phyloP scores from a whole-genome alignment of 1,140 invertebrate genomes.

The Aphaenogaster rudis region DNA sequence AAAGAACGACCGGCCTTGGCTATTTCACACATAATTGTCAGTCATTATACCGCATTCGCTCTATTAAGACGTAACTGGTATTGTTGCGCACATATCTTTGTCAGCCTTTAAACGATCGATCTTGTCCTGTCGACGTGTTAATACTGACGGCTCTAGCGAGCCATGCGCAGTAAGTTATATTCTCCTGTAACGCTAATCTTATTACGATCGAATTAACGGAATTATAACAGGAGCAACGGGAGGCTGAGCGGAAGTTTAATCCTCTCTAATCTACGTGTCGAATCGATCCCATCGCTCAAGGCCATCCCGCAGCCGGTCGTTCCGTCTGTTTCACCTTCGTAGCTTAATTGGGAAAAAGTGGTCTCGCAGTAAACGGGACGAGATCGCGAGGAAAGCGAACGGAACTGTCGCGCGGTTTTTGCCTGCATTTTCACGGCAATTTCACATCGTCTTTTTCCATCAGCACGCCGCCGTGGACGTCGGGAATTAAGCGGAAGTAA shows the following conservation, averaged over 20 bases:
- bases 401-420: constrained; percentile 50
- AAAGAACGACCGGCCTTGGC: constrained; percentile 53
- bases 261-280: background rate
- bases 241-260: constrained; percentile 16
- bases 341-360: constrained; percentile 66
- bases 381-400: constrained; percentile 37
- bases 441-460: constrained; percentile 36
- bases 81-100: constrained; percentile 14
- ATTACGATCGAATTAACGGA: background rate
- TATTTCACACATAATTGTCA: constrained; percentile 52
- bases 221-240: background rate
- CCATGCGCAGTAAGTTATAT: background rate
- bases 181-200: background rate
- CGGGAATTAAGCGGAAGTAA: constrained; percentile 54
- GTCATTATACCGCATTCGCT: constrained; percentile 5
- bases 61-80: constrained; percentile 30
- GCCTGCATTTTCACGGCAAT: constrained; percentile 23
- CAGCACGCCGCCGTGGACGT: background rate
- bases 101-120: background rate
- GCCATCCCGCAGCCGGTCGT: background rate
- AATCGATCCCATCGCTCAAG: constrained; percentile 21
- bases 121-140: background rate
- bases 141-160: background rate
- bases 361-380: background rate
- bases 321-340: constrained; percentile 22